Base-by-base conservation (phyloP, 2,888 invertebrate genomes). In the Luperina testacea region DNA sequence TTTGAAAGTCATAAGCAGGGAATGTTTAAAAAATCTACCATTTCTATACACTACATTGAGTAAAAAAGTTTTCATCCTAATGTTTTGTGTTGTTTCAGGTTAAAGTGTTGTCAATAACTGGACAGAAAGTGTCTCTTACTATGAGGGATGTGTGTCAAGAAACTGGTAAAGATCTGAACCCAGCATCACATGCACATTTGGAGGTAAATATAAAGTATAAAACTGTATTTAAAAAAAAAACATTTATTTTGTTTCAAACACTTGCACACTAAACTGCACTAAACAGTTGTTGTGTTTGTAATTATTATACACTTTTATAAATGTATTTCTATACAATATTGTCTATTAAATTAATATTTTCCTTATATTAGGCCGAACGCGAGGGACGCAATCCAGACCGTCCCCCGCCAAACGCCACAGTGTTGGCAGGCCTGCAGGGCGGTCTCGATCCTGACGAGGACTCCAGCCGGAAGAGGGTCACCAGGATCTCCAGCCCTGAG, bases 121-220 rank as follows among this genome's bases (percentile, higher is more conserved):
- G 99, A 0, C 99, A 99, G 92, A 99, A 99, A 95, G 98, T 99
- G 0, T 99, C 99, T 2, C 97, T 99, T 5, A 99, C 99, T 0
- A 99, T 99, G 98, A 99, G 99, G 96, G 99, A 99, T 95, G 99
- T 99, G 0, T 99, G 99, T 93, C 99, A 99, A 95, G 98, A 98
- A 38, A 98, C 98, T 0, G 99, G 99, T 0, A 98, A 98, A 92
- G 99, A 99, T 97, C 96, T 99, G 74, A 99, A 99, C 96, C 99
- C 99, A 0, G 95, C 97, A 0, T 98, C 98, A 9, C 97, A 98
- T 91, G 97, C 97, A 15, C 97, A 98, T 85, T 93, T 97, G 65
- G 97, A 97, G 95, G 97, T 97, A 86, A 97, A 96, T 57, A 27
- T 17, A 65, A 57, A 53, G 8, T 15, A 20, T 48, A 73, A 27